A percentile compares a stretch with the other conserved stretches of the same genome.
Evolutionary conservation across 2,888 invertebrate genomes (phyloP).

Genomic region (Nesidiocoris tenuis): DNA sequence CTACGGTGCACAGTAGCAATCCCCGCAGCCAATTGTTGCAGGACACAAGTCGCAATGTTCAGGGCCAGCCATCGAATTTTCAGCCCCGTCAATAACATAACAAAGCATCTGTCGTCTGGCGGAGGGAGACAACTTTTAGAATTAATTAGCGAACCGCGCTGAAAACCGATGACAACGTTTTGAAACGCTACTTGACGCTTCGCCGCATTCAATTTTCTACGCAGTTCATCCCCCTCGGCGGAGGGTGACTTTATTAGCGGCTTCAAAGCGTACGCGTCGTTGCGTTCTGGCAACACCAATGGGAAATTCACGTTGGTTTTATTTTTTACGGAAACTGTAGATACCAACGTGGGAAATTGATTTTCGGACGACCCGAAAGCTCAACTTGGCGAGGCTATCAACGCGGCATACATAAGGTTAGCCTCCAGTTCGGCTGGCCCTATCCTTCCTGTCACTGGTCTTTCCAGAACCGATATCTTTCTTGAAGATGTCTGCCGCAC

Average conservation of each 20-base stretch:
- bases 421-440: background rate
- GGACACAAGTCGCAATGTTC: no score
- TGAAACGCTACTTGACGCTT: background rate
- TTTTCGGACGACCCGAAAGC: no score
- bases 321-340: no score
- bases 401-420: constrained; percentile 29
- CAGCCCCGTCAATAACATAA: background rate
- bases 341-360: no score
- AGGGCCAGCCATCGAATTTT: background rate
- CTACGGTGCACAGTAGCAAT: no score
- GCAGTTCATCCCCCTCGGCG: background rate
- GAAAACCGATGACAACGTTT: background rate
- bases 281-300: no score
- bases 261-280: background rate
- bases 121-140: background rate
- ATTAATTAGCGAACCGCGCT: background rate
- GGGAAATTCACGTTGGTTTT: no score
- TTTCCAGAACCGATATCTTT: background rate
- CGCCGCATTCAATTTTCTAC: background rate
- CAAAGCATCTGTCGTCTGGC: background rate
- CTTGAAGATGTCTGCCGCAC: background rate
- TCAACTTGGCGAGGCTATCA: constrained; percentile 31
- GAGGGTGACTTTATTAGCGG: background rate
- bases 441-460: background rate
- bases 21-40: no score